A percentile compares a stretch with the other conserved stretches of the same genome.
phyloP scores from a whole-genome alignment of 1,140 invertebrate genomes.

The Matsumurasca onukii region DNA sequence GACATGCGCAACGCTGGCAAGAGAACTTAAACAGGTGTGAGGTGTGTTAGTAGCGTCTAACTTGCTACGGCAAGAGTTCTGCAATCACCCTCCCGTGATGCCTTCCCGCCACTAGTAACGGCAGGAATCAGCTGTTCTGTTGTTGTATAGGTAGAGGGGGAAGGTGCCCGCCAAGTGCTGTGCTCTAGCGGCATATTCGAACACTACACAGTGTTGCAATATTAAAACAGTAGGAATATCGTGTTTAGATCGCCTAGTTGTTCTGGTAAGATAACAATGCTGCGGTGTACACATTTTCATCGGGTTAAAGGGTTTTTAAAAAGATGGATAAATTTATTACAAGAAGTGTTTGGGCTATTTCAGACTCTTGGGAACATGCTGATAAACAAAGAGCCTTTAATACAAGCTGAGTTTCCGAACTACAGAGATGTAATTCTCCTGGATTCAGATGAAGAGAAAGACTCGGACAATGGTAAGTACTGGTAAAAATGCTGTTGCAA shows the following conservation, averaged over 20 bases:
- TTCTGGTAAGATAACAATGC: background rate
- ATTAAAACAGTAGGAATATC: background rate
- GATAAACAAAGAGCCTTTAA: conserved; percentile 47
- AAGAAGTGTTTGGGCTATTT: background rate
- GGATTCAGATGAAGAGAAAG: conserved; percentile 53
- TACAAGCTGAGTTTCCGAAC: conserved; percentile 54
- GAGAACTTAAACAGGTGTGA: no score
- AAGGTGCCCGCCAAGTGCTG: no score
- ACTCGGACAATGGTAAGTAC: conserved; percentile 34
- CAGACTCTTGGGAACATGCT: conserved; percentile 49
- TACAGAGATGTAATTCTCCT: conserved; percentile 58
- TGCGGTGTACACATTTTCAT: background rate
- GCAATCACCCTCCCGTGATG: no score
- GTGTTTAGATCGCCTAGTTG: background rate
- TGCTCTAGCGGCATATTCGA: no score
- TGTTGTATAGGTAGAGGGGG: no score
- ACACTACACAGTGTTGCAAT: background rate
- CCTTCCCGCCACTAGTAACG: no score
- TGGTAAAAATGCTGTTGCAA: conserved; percentile 30
- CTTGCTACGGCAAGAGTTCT: no score
- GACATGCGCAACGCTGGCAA: no score
- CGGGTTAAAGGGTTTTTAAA: background rate
- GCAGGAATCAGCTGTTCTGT: no score
- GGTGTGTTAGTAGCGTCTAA: no score
- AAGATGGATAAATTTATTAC: background rate